Conservation (phyloP, 1,140 invertebrate species). For the honey bee (Apis mellifera) region Amel_HAv3.1 CM009941.2:8921501-8922000, state of each 20-base stretch:
- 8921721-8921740: background rate
- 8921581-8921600: too few species aligned
- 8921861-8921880: slow-evolving; percentile 36
- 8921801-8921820: slow-evolving; percentile 34
- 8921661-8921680: background rate
- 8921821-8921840: slow-evolving; percentile 7
- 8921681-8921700: background rate
- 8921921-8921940: slow-evolving; percentile 49
- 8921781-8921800: slow-evolving; percentile 21
- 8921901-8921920: slow-evolving; percentile 46
- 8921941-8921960: slow-evolving; percentile 57
- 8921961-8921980: slow-evolving; percentile 55
- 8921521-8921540: background rate
- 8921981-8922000: slow-evolving; percentile 49
- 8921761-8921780: background rate
- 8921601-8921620: background rate
- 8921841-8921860: slow-evolving; percentile 41
- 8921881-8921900: slow-evolving; percentile 30
- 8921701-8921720: background rate
- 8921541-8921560: too few species aligned
- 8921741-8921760: background rate
- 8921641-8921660: background rate
- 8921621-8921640: background rate
- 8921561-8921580: too few species aligned
- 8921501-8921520: accelerated